A percentile compares a stretch with the other conserved stretches of the same genome.
phyloP scores from a whole-genome alignment of 2,888 invertebrate genomes.

The Amblyjoppa fuscipennis region DNA sequence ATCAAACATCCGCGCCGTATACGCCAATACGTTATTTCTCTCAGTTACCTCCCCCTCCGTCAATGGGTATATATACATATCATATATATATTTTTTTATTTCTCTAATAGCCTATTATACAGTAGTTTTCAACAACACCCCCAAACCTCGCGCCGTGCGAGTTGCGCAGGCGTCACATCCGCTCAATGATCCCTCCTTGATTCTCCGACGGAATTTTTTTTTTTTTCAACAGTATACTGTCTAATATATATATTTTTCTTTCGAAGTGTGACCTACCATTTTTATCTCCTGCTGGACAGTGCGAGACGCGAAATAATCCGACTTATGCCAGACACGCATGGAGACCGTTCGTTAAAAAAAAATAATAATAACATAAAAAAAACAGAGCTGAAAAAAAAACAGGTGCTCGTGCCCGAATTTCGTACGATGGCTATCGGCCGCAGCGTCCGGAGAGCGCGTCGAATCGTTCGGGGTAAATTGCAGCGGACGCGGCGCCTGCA shows the following conservation, averaged over 20 bases:
- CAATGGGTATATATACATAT: slow-evolving; percentile 3
- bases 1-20: slow-evolving; percentile 56
- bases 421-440: slow-evolving; percentile 66
- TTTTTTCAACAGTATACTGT: too few relatives aligned
- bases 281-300: neutral
- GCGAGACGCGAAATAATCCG: neutral
- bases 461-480: slow-evolving; percentile 69
- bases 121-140: slow-evolving; percentile 65
- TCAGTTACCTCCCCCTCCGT: slow-evolving; percentile 42
- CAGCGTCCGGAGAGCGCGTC: slow-evolving; percentile 60
- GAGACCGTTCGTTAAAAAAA: slow-evolving; percentile 9
- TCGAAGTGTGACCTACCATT: neutral
- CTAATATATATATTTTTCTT: neutral
- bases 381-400: slow-evolving; percentile 2
- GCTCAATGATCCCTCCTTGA: neutral
- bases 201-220: too few relatives aligned
- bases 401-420: slow-evolving; percentile 59
- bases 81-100: slow-evolving; percentile 18
- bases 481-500: slow-evolving; percentile 65
- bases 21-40: slow-evolving; percentile 62
- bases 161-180: slow-evolving; percentile 31
- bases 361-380: neutral
- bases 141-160: slow-evolving; percentile 35
- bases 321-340: slow-evolving; percentile 26
- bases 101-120: slow-evolving; percentile 64